phyloP scores from a whole-genome alignment of 1,140 invertebrate species.

The Marisa cornuarietis region DNA sequence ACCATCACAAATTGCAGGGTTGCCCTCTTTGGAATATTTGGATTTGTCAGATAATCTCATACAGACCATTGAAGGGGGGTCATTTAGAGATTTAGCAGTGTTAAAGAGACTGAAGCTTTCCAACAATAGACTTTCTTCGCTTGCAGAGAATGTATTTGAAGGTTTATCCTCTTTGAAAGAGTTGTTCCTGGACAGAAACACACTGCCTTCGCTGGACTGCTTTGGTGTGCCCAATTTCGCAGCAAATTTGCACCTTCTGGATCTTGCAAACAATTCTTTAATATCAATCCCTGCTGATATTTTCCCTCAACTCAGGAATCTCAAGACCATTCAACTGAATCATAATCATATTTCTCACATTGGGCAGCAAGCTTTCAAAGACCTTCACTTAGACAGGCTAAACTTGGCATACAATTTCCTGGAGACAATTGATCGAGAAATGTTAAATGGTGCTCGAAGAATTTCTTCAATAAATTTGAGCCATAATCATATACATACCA shows the following conservation, averaged over 20 bases:
- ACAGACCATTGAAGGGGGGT: conserved; percentile 10
- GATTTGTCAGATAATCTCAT: conserved; percentile 39
- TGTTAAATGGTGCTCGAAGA: conserved; percentile 28
- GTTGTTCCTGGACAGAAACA: conserved; percentile 33
- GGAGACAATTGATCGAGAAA: conserved; percentile 27
- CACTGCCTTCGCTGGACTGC: conserved; percentile 23
- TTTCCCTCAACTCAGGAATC: conserved; percentile 27
- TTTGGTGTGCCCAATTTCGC: conserved; percentile 23
- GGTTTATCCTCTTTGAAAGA: conserved; percentile 28
- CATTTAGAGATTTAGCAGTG: conserved; percentile 25
- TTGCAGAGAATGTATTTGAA: conserved; percentile 27
- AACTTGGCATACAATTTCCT: conserved; percentile 35
- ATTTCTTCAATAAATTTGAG: conserved; percentile 35
- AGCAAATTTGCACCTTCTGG: conserved; percentile 24
- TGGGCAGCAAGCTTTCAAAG: conserved; percentile 27
- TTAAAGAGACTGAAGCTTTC: conserved; percentile 23
- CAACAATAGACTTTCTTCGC: conserved; percentile 27
- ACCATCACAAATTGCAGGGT: conserved; percentile 14
- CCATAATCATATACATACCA: conserved; percentile 32
- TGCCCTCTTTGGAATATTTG: conserved; percentile 24
- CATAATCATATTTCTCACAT: conserved; percentile 33
- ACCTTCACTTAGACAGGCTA: conserved; percentile 32
- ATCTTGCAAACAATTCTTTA: conserved; percentile 33
- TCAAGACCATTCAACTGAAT: conserved; percentile 31
- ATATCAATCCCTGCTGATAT: conserved; percentile 26